These are phyloP conservation scores for Nycticorax nycticorax DNA, from an alignment of 2,113 vertebrate species.

Conservation along the genomic window DNA sequence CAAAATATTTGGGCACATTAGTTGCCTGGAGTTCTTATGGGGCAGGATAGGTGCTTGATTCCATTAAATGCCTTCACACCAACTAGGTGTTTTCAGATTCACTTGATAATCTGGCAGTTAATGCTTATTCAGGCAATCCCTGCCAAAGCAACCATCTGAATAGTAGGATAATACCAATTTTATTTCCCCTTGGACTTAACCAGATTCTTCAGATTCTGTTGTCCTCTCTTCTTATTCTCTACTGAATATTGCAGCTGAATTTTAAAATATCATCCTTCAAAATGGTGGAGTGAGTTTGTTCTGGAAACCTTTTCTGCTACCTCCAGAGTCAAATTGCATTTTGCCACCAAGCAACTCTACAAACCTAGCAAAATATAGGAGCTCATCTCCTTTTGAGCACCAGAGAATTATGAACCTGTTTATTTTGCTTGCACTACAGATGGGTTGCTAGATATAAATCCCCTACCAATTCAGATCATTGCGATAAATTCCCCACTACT, in stretches of 20 bases:
- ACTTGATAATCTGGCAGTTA: background rate
- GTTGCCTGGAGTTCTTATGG: background rate
- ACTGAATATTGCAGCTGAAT: background rate
- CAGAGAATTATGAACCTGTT: background rate
- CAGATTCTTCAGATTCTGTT: background rate
- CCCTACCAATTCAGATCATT: background rate
- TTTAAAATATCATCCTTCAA: background rate
- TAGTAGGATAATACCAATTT: background rate
- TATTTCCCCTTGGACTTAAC: background rate
- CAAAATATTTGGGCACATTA: background rate
- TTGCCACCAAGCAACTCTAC: background rate
- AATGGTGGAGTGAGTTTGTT: background rate
- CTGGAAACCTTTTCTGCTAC: background rate
- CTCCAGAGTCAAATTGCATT: background rate
- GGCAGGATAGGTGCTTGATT: background rate
- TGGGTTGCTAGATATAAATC: background rate
- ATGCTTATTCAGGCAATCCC: background rate
- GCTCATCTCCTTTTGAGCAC: background rate
- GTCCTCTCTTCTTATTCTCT: background rate
- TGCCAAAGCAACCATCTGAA: background rate
- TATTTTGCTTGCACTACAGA: background rate
- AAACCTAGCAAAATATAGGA: background rate
- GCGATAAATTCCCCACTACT: background rate
- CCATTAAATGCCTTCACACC: background rate
- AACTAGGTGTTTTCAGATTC: background rate